Conservation (phyloP, 2,888 invertebrate genomes). For the Diloba caeruleocephala region DNA sequence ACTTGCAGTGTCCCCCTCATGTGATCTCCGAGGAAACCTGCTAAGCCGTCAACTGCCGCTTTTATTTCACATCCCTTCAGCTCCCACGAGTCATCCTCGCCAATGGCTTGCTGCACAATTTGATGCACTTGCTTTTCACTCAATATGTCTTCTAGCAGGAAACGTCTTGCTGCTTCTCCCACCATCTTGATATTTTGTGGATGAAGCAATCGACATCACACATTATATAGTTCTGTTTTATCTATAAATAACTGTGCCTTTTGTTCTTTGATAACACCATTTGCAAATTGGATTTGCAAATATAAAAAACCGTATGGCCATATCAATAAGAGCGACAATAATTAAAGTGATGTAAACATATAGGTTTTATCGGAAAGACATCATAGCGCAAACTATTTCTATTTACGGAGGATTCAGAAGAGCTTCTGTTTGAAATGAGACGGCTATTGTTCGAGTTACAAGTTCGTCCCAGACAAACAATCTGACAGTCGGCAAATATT, state of each 20-base stretch:
- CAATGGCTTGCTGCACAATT: constrained; percentile 55
- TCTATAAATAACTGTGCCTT: constrained; percentile 30
- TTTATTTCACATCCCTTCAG: constrained; percentile 55
- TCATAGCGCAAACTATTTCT: constrained; percentile 26
- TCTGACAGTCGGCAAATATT: constrained; percentile 37
- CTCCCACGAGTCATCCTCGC: constrained; percentile 46
- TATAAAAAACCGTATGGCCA: constrained; percentile 1
- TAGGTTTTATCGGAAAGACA: constrained; percentile 24
- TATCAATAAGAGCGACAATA: constrained; percentile 19
- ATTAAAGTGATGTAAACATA: constrained; percentile 4
- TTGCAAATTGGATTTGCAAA: constrained; percentile 11
- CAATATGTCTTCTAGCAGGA: constrained; percentile 58
- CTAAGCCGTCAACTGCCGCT: constrained; percentile 68
- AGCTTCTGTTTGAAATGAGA: constrained; percentile 32
- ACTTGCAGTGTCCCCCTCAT: constrained; percentile 63
- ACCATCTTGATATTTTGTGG: constrained; percentile 52
- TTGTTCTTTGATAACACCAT: constrained; percentile 29
- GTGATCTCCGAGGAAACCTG: constrained; percentile 79
- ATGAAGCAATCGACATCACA: constrained; percentile 1
- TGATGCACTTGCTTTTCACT: constrained; percentile 62
- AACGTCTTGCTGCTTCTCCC: constrained; percentile 28
- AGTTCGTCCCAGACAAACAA: constrained; percentile 29
- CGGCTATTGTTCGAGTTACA: constrained; percentile 35
- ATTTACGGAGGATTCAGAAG: constrained; percentile 33
- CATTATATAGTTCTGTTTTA: constrained; percentile 31